Percentiles rank a stretch among this genome's conserved stretches.
phyloP scores from a whole-genome alignment of 2,888 invertebrate species.

The Clunio marinus region DNA sequence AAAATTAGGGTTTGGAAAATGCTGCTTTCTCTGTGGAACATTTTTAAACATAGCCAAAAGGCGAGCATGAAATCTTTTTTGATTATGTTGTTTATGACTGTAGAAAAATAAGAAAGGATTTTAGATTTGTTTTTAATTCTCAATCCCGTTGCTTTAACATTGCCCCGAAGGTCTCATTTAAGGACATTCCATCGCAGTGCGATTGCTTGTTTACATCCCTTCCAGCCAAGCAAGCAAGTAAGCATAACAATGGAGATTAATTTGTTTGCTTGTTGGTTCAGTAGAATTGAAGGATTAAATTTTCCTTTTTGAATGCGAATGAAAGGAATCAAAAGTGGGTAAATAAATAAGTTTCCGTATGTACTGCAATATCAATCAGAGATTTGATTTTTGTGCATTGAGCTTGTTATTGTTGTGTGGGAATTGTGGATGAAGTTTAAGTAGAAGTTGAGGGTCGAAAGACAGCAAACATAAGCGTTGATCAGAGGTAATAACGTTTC shows the following conservation, averaged over 20 bases:
- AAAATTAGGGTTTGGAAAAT: slow-evolving; percentile 35
- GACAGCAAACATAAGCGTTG: background rate
- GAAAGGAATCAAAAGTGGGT: background rate
- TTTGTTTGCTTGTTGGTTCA: slow-evolving; percentile 37
- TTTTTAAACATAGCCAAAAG: background rate
- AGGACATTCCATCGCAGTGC: slow-evolving; percentile 26
- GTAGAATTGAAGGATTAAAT: slow-evolving; percentile 38
- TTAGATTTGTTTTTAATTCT: slow-evolving; percentile 23
- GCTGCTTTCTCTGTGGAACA: too few relatives aligned
- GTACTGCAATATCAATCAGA: slow-evolving; percentile 27
- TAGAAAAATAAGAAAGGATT: slow-evolving; percentile 19
- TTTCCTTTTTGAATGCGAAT: background rate
- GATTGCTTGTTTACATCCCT: background rate
- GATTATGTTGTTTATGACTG: slow-evolving; percentile 37
- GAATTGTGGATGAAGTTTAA: slow-evolving; percentile 29
- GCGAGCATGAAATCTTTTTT: background rate
- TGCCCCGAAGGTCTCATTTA: slow-evolving; percentile 16
- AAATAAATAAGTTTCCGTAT: slow-evolving; percentile 11
- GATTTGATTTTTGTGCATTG: background rate
- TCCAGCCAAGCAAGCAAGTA: too few relatives aligned
- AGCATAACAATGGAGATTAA: slow-evolving; percentile 37
- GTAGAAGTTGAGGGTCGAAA: background rate
- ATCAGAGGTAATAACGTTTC: background rate
- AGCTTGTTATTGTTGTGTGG: background rate
- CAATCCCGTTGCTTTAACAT: background rate